Base-by-base conservation (phyloP, 2,888 invertebrate species). In the Tetheella fluctuosa region DNA sequence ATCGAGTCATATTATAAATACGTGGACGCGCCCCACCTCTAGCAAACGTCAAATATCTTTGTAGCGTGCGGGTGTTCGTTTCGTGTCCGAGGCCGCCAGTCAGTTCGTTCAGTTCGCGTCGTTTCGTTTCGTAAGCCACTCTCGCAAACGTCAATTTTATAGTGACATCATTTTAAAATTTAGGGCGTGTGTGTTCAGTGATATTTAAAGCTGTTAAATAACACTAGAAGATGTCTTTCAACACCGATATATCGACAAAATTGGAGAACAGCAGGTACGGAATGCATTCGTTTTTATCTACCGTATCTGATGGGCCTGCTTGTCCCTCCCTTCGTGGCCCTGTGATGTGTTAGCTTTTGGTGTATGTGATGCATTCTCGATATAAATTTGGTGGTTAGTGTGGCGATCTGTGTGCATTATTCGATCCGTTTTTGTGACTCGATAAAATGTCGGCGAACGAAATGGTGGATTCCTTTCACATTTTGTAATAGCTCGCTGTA, bases 231-330 rank as follows among this genome's bases (percentile, higher is more conserved):
- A 92, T 92, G 92, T 86, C 92, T 87, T 92, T 91, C 88, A 91
- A 92, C 84, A 91, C 90, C 66, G 92, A 93, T 68, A 88, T 93
- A 74, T 92, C 93, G 59, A 85, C 86, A 58, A 93, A 89, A 79
- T 84, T 94, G 91, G 93, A 94, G 81, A 93, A 88, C 79, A 93
- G 93, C 93, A 94, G 93, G 93, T 94, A 91, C 74, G 86, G 69
- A 81, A 68, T 70, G 77, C 80, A 77, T 78, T 68, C 55, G 64
- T 85, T 79, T 68, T 70, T 62, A 67, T 72, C 64, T 63, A 63
- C 60, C 62, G 69, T 73, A 74, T 69, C 69, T 67, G 70, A 75
- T 77, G 76, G 70, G 71, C 71, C 67, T 75, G 71, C 73, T 73
- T 76, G 77, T 75, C 77, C 79, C 74, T 77, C 20, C 48, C 48